phyloP scores from a whole-genome alignment of 2,888 invertebrate genomes.

The Pyralis farinalis region DNA sequence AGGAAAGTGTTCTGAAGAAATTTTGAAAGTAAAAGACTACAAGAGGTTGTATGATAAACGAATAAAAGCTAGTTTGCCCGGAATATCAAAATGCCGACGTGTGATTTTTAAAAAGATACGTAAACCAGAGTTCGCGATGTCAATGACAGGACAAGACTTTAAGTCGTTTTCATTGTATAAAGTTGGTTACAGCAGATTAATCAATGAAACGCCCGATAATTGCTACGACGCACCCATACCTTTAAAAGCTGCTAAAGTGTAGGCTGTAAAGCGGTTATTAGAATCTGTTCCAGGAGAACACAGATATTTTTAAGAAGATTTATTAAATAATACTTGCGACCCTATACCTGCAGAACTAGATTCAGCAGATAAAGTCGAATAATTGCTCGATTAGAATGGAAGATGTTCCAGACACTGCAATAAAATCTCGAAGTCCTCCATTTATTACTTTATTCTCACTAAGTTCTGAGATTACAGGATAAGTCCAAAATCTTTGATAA shows the following conservation, averaged over 20 bases:
- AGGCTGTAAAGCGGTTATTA: neutral
- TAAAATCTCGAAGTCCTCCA: no score
- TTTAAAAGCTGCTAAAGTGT: neutral
- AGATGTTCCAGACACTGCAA: no score
- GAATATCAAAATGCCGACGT: neutral
- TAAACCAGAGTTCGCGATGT: neutral
- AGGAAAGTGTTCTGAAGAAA: neutral
- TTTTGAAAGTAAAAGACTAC: constrained; percentile 2
- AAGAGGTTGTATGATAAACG: neutral
- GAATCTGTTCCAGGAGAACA: neutral
- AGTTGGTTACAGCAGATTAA: neutral
- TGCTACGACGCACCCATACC: neutral
- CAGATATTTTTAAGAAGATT: neutral
- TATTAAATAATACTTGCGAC: no score
- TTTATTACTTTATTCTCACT: no score
- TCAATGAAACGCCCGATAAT: no score
- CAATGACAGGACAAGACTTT: neutral
- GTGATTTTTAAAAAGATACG: neutral
- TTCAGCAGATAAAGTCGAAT: no score
- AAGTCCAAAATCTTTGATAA: no score
- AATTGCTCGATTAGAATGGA: no score
- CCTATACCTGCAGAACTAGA: no score
- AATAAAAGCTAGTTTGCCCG: neutral
- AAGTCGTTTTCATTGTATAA: neutral
- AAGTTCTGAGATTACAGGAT: no score